These are phyloP conservation scores for Saturnia pavonia DNA, from an alignment of 2,888 invertebrate genomes.

Conservation along the genomic window DNA sequence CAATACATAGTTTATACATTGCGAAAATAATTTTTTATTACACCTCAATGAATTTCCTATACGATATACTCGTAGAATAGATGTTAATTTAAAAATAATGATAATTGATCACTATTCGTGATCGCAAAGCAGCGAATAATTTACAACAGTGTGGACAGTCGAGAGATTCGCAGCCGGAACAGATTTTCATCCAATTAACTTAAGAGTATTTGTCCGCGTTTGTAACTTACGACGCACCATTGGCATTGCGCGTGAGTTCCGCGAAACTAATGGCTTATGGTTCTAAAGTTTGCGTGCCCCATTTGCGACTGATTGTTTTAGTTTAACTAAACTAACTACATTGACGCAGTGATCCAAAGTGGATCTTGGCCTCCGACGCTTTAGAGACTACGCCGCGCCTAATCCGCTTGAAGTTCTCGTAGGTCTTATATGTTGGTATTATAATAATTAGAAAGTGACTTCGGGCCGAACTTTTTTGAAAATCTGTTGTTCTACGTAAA, in stretches of 20 bases:
- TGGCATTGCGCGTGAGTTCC: conserved; percentile 21
- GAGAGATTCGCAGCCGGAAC: conserved; percentile 31
- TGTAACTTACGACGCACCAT: conserved; percentile 52
- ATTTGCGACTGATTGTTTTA: not conserved
- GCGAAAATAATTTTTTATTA: not conserved
- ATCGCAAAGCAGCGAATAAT: conserved; percentile 66
- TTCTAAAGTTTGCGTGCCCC: conserved; percentile 8
- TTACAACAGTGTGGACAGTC: conserved; percentile 60
- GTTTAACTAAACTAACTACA: too few relatives aligned
- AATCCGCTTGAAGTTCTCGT: too few relatives aligned
- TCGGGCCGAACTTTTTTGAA: too few relatives aligned
- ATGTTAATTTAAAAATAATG: conserved; percentile 45
- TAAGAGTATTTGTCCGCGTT: conserved; percentile 60
- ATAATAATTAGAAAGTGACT: too few relatives aligned
- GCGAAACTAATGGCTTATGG: conserved; percentile 13
- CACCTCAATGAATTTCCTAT: not conserved
- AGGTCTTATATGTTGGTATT: too few relatives aligned
- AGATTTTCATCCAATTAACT: conserved; percentile 67
- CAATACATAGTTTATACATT: too few relatives aligned
- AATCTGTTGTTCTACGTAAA: too few relatives aligned
- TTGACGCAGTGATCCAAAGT: too few relatives aligned
- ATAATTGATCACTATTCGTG: conserved; percentile 61
- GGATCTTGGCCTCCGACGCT: too few relatives aligned
- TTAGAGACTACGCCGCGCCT: too few relatives aligned
- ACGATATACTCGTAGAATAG: not conserved